A percentile compares a stretch with the other conserved stretches of the same genome.
phyloP scores from a whole-genome alignment of 2,113 vertebrate genomes.

The Nanger granti region DNA sequence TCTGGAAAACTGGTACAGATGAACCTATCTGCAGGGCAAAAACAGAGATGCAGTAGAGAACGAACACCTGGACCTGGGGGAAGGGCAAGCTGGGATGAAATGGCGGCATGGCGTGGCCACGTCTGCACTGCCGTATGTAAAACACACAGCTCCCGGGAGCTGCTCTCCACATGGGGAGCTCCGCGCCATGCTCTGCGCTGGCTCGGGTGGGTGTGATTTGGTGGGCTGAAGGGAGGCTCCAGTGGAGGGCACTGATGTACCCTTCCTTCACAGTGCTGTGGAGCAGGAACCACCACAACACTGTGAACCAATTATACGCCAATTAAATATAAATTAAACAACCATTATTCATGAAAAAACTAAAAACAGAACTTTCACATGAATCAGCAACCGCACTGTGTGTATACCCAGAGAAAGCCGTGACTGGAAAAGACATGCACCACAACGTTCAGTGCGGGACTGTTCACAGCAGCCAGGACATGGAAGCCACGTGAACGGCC shows the following conservation, averaged over 20 bases:
- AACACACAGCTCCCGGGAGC: background rate
- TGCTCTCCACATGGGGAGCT: background rate
- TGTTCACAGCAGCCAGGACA: background rate
- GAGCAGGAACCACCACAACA: background rate
- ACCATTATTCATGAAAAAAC: background rate
- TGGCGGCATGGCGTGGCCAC: accelerated
- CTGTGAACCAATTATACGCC: accelerated
- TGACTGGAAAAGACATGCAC: background rate
- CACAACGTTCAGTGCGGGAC: accelerated
- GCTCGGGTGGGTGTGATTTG: background rate
- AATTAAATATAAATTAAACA: background rate
- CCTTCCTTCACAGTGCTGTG: background rate
- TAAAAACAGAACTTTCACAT: background rate
- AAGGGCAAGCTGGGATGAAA: background rate
- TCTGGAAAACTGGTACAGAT: background rate
- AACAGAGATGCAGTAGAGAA: background rate
- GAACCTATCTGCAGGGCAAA: background rate
- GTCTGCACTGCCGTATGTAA: accelerated
- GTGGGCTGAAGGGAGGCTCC: background rate
- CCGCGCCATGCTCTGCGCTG: accelerated
- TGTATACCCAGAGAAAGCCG: background rate
- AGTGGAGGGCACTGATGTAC: background rate
- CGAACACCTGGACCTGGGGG: background rate
- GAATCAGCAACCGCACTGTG: background rate
- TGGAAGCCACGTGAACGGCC: accelerated